Evolutionary conservation across 2,888 invertebrate species (phyloP), one percentile per base, ranked within the genome.

Genomic region (Poecilus cupreus): DNA sequence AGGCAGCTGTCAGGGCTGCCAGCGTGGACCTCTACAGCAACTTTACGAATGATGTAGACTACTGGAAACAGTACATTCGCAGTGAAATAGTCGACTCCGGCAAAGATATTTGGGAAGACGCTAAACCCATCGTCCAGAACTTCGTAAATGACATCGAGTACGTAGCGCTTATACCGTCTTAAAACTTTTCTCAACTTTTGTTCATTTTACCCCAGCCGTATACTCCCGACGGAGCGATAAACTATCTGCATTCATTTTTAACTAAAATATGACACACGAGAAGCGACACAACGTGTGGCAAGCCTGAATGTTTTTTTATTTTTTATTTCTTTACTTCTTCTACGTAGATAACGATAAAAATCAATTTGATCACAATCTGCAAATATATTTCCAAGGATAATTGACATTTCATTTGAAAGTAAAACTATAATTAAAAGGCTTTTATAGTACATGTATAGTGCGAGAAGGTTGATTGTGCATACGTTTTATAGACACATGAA

Each of bases 121-220:
- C 95, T 0, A 94, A 94, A 87, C 93, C 94, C 0, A 91, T 93
- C 83, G 90, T 96, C 10, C 88, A 92, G 75, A 91, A 92, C 5
- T 96, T 96, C 85, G 88, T 96, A 2, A 92, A 94, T 51, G 96
- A 96, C 87, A 89, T 96, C 82, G 91, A 90, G 92, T 92, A 88
- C 85, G 88, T 84, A 46, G 11, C 24, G 24, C 37, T 20, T 64
- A 18, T 75, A 13, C 11, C 75, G 32, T 51, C 32, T 75, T 75
- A 51, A 75, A 75, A 75, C 75, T 75, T 75, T 60, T 68, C 68
- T 49, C 24, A 32, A 75, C 39, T 75, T 75, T 75, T 51, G 51
- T 75, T 51, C 18, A 16, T 24, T 51, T 75, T 51, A 8, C 32
- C 26, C 8, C 18, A 51, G 24, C 51, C n/a, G 26, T 75, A 49